Evolutionary conservation across 2,888 invertebrate species (phyloP), one percentile per base, ranked within the genome.

Genomic region (Phengaris alcon): DNA sequence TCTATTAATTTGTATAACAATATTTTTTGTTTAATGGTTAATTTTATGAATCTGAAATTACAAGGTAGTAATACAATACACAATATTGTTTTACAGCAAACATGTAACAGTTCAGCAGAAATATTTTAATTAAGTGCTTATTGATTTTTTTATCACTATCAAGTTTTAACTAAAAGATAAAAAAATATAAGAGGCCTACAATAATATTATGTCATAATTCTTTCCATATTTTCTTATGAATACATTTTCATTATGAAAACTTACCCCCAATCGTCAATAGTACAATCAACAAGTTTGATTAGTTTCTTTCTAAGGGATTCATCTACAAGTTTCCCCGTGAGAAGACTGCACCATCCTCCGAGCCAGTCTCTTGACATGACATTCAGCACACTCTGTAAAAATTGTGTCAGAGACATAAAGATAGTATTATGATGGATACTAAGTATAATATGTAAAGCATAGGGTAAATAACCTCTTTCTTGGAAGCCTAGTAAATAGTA

Each of bases 311-410:
- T 92, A 44, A 94, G 79, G 4, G 80, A 79, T 6, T 86, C 77
- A 79, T 95, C 94, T 13, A 89, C 76, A 52, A 95, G 89, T 82
- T 95, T 95, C 4, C 96, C 96, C 6, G 95, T 90, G 13, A 96
- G 90, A 73, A 96, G 86, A 79, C 95, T 88, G 78, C 94, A 93
- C 95, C 95, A 96, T 48, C 95, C 95, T 68, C 94, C 94, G 0
- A 96, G 87, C 95, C 95, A 96, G 54, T 94, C 89, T 13, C 91
- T 89, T 80, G 95, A 95, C 85, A 96, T 93, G 74, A 94, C 94
- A 69, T 91, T 91, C 48, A 96, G 91, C 7, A 95, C 93, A 81
- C 89, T 91, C 95, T 96, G 84, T 6, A 79, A 87, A 54, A 6
- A 68, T 68, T 15, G 68, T 44, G 8, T 13, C 5, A 68, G 10